phyloP scores from a whole-genome alignment of 2,888 invertebrate species.

The Geotrupes spiniger region DNA sequence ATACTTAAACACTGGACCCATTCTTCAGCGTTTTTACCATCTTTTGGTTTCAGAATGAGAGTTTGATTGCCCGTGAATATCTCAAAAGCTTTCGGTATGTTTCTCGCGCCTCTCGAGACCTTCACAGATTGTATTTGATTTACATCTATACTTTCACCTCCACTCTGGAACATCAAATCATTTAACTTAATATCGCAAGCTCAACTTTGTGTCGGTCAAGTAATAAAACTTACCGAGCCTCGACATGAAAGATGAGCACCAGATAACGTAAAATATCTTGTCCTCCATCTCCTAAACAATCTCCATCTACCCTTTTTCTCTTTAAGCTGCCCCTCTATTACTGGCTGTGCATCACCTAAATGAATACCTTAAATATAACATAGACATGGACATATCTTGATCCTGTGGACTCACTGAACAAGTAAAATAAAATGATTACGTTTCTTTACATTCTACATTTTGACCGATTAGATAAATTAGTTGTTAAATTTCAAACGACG shows the following conservation, averaged over 20 bases:
- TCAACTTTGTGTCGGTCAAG: not conserved
- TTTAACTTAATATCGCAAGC: not conserved
- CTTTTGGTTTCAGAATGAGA: constrained; percentile 89
- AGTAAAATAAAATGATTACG: too few relatives aligned
- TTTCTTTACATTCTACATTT: too few relatives aligned
- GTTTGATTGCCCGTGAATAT: constrained; percentile 93
- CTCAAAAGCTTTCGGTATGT: constrained; percentile 94
- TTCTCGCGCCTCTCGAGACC: constrained; percentile 84
- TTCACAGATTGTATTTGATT: constrained; percentile 94
- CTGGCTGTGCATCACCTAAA: constrained; percentile 71
- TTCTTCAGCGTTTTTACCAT: constrained; percentile 91
- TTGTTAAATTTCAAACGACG: too few relatives aligned
- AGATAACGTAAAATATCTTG: constrained; percentile 89
- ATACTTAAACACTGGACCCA: constrained; percentile 95
- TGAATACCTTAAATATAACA: too few relatives aligned
- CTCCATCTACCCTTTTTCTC: constrained; percentile 93
- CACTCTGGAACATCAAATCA: constrained; percentile 60
- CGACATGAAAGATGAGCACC: constrained; percentile 88
- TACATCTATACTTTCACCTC: constrained; percentile 83
- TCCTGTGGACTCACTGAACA: too few relatives aligned
- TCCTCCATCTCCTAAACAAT: constrained; percentile 87
- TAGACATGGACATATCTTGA: too few relatives aligned
- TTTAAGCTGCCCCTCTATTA: constrained; percentile 86
- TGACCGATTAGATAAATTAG: too few relatives aligned
- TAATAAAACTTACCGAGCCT: constrained; percentile 65